Conservation (phyloP, 2,888 invertebrate genomes). For the Cantharis nigra region DNA sequence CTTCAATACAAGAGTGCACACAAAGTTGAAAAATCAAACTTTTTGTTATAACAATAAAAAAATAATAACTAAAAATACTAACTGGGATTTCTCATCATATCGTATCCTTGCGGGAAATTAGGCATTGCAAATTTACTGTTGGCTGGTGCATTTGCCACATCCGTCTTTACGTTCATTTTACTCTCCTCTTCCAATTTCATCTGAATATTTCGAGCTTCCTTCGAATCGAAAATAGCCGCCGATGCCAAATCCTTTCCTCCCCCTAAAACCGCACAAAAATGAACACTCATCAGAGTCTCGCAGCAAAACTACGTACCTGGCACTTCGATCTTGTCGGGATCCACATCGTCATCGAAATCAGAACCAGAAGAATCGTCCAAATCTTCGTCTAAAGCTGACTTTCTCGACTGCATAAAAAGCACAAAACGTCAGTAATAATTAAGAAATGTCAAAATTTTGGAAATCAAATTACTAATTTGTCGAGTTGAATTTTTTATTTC, state of each 20-base stretch:
- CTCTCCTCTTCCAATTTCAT: slow-evolving; percentile 57
- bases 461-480: slow-evolving; percentile 13
- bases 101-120: slow-evolving; percentile 60
- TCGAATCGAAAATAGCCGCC: slow-evolving; percentile 64
- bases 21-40: not conserved
- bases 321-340: slow-evolving; percentile 90
- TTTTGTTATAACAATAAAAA: not conserved
- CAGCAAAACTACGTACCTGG: slow-evolving; percentile 65
- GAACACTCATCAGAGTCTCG: not conserved
- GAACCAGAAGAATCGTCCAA: slow-evolving; percentile 63
- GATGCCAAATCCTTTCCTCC: slow-evolving; percentile 86
- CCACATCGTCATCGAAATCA: slow-evolving; percentile 86
- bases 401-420: slow-evolving; percentile 45
- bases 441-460: not conserved
- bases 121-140: slow-evolving; percentile 55
- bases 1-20: not conserved
- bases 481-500: slow-evolving; percentile 42
- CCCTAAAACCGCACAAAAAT: slow-evolving; percentile 60
- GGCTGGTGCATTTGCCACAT: slow-evolving; percentile 42
- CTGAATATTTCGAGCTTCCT: slow-evolving; percentile 45
- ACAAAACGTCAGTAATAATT: not conserved
- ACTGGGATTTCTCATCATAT: slow-evolving; percentile 60
- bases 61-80: slow-evolving; percentile 36
- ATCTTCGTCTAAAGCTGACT: slow-evolving; percentile 52
- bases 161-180: slow-evolving; percentile 37